These are phyloP conservation scores for Drosophila buzzatii DNA, from an alignment of 2,888 invertebrate genomes.

Conservation along the genomic window DNA sequence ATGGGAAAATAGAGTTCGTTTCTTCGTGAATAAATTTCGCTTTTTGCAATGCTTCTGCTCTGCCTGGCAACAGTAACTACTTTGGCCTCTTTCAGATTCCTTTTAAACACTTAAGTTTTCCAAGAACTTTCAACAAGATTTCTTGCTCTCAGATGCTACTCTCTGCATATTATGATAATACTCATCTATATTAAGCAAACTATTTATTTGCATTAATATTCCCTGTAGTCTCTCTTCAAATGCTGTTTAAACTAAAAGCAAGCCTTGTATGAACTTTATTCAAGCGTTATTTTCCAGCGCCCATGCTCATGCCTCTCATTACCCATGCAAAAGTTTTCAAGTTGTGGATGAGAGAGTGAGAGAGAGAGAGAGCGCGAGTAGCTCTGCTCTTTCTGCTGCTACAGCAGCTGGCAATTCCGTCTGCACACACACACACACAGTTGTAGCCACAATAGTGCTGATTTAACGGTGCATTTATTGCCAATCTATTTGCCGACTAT, in stretches of 20 bases:
- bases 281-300: background rate
- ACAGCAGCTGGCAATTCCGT: constrained; percentile 4
- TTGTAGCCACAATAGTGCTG: constrained; percentile 60
- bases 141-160: background rate
- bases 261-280: constrained; percentile 14
- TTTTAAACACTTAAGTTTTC: background rate
- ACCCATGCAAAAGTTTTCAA: constrained; percentile 37
- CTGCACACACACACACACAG: background rate
- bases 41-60: background rate
- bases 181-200: background rate
- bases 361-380: background rate
- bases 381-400: background rate
- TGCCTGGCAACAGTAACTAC: background rate
- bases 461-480: constrained; percentile 76
- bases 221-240: constrained; percentile 5
- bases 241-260: constrained; percentile 1
- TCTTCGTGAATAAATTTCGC: background rate
- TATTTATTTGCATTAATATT: constrained; percentile 4
- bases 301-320: constrained; percentile 31
- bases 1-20: background rate
- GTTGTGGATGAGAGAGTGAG: background rate
- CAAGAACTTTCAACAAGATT: background rate
- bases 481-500: constrained; percentile 72
- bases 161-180: background rate
- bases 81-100: background rate